These are phyloP conservation scores for Myanophis thanlyinensis DNA, from an alignment of 2,113 vertebrate species.

Conservation along the genomic window DNA sequence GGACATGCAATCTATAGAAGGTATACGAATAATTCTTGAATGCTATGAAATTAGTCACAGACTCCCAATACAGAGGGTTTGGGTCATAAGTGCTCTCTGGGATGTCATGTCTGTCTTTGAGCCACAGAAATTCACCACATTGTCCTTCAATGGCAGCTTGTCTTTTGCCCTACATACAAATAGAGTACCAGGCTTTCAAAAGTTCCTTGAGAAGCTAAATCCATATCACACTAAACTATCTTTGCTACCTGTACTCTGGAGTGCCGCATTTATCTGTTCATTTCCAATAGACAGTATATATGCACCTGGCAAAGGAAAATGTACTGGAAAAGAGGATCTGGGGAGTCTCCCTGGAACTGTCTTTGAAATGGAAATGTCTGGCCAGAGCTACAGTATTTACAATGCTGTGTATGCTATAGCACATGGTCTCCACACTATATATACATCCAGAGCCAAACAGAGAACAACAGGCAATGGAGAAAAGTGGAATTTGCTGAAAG, in stretches of 20 bases:
- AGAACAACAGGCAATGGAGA: not conserved
- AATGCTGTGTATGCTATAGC: not conserved
- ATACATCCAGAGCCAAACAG: not conserved
- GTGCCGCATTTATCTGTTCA: not conserved
- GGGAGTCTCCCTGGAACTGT: not conserved
- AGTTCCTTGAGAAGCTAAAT: not conserved
- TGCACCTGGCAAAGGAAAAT: not conserved
- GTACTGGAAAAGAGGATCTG: not conserved
- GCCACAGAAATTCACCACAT: accelerated
- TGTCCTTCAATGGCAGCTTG: not conserved
- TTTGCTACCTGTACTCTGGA: not conserved
- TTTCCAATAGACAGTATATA: not conserved
- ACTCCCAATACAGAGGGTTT: not conserved
- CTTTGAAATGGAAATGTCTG: not conserved
- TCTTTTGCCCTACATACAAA: not conserved
- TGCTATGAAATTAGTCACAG: not conserved
- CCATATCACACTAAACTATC: not conserved
- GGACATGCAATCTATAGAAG: not conserved
- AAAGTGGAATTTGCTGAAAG: not conserved
- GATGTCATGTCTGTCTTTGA: not conserved
- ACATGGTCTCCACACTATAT: not conserved
- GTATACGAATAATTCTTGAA: not conserved
- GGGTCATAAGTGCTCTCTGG: not conserved
- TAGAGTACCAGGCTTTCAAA: not conserved
- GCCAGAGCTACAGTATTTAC: not conserved